Base-by-base conservation (phyloP, 1,140 invertebrate species). In the Hyles euphorbiae region DNA sequence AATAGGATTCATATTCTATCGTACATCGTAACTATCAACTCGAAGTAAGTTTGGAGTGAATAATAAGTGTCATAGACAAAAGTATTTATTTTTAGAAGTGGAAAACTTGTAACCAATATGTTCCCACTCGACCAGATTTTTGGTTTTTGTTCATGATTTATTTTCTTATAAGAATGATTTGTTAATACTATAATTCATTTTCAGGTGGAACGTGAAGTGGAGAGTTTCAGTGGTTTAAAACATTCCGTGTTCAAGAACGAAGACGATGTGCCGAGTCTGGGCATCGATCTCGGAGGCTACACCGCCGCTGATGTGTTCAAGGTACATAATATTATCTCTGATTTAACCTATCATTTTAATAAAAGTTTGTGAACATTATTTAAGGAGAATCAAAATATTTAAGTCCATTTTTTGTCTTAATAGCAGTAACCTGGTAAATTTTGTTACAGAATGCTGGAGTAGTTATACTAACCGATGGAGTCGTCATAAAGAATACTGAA, bases 391-490 rank as follows among this genome's bases (percentile, higher is more conserved):
- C n/a, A n/a, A n/a, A n/a, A n/a, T n/a, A n/a, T 22, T 22, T 22
- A 2, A 22, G 22, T 2, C 22, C 0, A 22, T 22, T 22, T 22
- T 22, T 22, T 22, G 22, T 22, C 22, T 22, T 22, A 1, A 22
- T 22, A 22, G 2, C 2, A 22, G 22, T 22, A 22, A 22, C 22
- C 22, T 22, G 22, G 1, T 22, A 83, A 61, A 81, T 81, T 10
- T 5, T 63, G 58, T 92, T 93, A 67, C 80, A 96, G 93, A 94
- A 95, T 88, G 92, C 94, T 36, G 95, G 96, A 50, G 92, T 95
- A 3, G 91, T 95, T 4, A 90, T 97, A 44, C 74, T 96, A 48
- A 95, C 95, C 6, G 96, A 96, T 80, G 94, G 92, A 40, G 58
- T 80, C 3, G 55, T 67, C 5, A 56, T 63, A 8, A 33, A 67